phyloP scores from a whole-genome alignment of 2,888 invertebrate species.

The Cartodere bifasciata region DNA sequence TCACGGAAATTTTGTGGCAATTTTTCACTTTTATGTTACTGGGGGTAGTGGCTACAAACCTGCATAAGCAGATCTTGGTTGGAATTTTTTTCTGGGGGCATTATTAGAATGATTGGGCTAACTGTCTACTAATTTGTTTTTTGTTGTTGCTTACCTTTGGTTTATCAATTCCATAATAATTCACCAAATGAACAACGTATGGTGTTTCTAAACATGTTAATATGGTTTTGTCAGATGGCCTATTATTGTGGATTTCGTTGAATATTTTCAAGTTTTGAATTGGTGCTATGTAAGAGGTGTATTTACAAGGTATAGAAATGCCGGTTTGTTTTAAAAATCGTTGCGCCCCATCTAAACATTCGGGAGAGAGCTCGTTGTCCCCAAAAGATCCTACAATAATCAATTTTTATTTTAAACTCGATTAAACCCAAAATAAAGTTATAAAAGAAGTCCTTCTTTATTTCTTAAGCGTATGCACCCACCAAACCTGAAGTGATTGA shows the following conservation, averaged over 20 bases:
- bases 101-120: too few relatives aligned
- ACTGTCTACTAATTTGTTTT: background rate
- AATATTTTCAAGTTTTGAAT: constrained; percentile 83
- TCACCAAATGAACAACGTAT: constrained; percentile 87
- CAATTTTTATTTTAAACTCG: background rate
- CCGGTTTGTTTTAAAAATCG: constrained; percentile 76
- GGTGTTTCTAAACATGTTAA: constrained; percentile 60
- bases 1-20: too few relatives aligned
- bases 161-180: constrained; percentile 64
- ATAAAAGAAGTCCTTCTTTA: too few relatives aligned
- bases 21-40: too few relatives aligned
- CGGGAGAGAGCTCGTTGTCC: constrained; percentile 97
- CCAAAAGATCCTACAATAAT: constrained; percentile 71
- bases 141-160: constrained; percentile 38
- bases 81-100: too few relatives aligned
- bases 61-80: too few relatives aligned
- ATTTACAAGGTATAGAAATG: constrained; percentile 80
- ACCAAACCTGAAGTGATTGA: too few relatives aligned
- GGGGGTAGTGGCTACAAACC: too few relatives aligned
- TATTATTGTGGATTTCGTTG: constrained; percentile 52
- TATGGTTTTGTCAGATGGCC: constrained; percentile 39
- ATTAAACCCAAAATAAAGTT: too few relatives aligned
- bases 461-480: too few relatives aligned
- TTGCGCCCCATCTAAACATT: constrained; percentile 92
- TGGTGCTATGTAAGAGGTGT: constrained; percentile 85